Base-by-base conservation (phyloP, 2,888 invertebrate genomes). In the Agrilus cyanescens region DNA sequence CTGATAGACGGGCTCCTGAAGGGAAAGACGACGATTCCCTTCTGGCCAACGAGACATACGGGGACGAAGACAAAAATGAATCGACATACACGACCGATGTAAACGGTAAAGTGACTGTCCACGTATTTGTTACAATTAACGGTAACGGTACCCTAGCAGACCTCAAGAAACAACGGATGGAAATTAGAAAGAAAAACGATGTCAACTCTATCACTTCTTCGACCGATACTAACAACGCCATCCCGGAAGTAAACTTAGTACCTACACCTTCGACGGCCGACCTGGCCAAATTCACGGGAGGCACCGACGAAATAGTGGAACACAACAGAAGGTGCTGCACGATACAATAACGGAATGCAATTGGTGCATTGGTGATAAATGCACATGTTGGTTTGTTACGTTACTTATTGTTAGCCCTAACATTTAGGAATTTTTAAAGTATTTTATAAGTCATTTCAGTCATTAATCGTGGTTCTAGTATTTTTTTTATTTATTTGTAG, bases 91-190 rank as follows among this genome's bases (percentile, higher is more conserved):
- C 78, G 53, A 78, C 82, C 53, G 80, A 80, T 67, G 76, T 83
- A 70, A 87, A 87, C 44, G 54, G 57, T 48, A 58, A 61, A 56
- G 65, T 66, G 43, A 67, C 66, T 10, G 66, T 67, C 39, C 66
- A 67, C 50, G 79, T 79, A 46, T 78, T 79, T 45, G 85, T 86
- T 68, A 80, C 85, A 71, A 89, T 87, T 62, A 82, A 82, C 63
- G 80, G 81, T 57, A 67, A 65, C 51, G 78, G 78, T 65, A 93
- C 93, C 39, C 74, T 95, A 55, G 85, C 93, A 41, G 93, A 94
- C 68, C 72, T 94, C 65, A 95, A 95, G 71, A 91, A 91, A 66
- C 90, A 93, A 62, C 75, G 94, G 50, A 80, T 88, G 49, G 85
- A 86, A 58, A 86, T 83, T 55, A 73, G 88, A 55, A 81, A 80